A percentile compares a stretch with the other conserved stretches of the same genome.
Evolutionary conservation across 2,888 invertebrate genomes (phyloP).

Genomic region (Drosophila acutilabella): DNA sequence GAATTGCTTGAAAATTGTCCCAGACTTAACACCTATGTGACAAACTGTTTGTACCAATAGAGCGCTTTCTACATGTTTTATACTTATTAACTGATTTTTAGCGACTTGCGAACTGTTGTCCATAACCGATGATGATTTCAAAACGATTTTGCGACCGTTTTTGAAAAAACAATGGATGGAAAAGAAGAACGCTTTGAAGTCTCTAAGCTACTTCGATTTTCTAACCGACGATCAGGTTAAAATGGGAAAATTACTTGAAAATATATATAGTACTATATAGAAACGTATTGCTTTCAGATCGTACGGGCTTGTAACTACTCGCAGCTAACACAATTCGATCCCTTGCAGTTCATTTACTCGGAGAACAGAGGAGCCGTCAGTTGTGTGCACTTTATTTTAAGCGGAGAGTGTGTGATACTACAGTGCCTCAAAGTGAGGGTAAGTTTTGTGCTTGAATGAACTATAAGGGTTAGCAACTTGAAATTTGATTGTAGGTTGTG

Average conservation of each 20-base stretch:
- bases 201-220: constrained; percentile 81
- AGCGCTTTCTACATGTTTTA: background rate
- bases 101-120: constrained; percentile 87
- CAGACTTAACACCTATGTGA: constrained; percentile 64
- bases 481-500: constrained; percentile 2
- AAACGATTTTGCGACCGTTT: constrained; percentile 65
- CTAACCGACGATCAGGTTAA: constrained; percentile 77
- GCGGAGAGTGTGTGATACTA: constrained; percentile 83
- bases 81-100: background rate
- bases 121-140: constrained; percentile 88
- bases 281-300: constrained; percentile 37
- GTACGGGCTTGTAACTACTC: constrained; percentile 72
- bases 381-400: constrained; percentile 82
- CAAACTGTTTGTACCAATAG: constrained; percentile 45
- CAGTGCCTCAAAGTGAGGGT: constrained; percentile 83
- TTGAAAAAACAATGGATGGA: constrained; percentile 82
- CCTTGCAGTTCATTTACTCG: constrained; percentile 81
- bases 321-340: constrained; percentile 77
- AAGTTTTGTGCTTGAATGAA: background rate
- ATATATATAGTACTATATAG: background rate
- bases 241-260: background rate
- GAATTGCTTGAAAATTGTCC: constrained; percentile 72
- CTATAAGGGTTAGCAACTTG: too few relatives aligned
- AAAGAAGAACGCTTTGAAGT: constrained; percentile 73
- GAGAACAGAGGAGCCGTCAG: constrained; percentile 80